Evolutionary conservation across 2,888 invertebrate genomes (phyloP).

Genomic region (Spicauda simplicius): DNA sequence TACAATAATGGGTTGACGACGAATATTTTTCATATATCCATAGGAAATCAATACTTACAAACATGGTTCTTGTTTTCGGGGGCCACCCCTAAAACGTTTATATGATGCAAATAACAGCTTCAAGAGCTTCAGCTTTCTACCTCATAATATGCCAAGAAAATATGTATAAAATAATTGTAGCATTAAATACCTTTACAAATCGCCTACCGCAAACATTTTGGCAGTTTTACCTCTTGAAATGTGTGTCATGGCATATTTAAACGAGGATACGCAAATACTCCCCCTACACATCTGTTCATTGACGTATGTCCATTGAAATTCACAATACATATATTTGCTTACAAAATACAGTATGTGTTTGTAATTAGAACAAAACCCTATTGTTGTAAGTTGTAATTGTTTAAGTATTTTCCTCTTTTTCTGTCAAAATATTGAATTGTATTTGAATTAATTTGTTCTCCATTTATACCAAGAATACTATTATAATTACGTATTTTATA

Average conservation of each 20-base stretch:
- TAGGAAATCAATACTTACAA: too few relatives aligned
- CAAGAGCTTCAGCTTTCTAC: too few relatives aligned
- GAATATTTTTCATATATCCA: too few relatives aligned
- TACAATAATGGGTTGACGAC: too few relatives aligned
- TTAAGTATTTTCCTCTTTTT: neutral
- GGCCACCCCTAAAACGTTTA: too few relatives aligned
- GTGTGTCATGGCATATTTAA: slow-evolving; percentile 43
- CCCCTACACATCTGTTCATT: slow-evolving; percentile 42
- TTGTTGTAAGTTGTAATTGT: neutral
- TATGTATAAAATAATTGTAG: neutral
- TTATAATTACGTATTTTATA: too few relatives aligned
- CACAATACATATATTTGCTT: slow-evolving; percentile 21
- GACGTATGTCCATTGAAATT: slow-evolving; percentile 24
- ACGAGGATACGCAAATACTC: slow-evolving; percentile 43
- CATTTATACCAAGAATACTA: neutral
- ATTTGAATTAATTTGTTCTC: neutral
- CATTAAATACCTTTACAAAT: neutral
- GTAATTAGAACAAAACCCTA: slow-evolving; percentile 3
- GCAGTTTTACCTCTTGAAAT: slow-evolving; percentile 15
- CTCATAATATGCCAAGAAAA: too few relatives aligned
- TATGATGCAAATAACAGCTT: too few relatives aligned
- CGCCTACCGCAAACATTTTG: neutral
- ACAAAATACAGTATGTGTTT: slow-evolving; percentile 21
- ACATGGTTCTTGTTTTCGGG: too few relatives aligned
- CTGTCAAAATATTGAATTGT: neutral